Evolutionary conservation across 2,797 vertebrate species (phyloP).

Genomic region (Phaenicophaeus curvirostris): DNA sequence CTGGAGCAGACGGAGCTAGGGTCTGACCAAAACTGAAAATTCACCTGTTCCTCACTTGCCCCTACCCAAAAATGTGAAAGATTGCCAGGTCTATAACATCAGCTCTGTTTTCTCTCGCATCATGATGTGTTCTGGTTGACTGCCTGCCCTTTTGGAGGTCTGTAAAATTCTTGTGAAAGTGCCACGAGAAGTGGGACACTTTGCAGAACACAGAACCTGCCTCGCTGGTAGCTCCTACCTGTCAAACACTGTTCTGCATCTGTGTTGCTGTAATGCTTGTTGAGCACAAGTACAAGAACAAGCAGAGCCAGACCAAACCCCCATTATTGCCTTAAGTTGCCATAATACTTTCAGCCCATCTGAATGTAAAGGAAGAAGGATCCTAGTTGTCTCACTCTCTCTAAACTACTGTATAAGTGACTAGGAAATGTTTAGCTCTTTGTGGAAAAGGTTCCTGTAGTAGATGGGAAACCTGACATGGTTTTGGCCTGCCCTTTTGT

Average conservation of each 20-base stretch:
- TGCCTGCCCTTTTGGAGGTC: background rate
- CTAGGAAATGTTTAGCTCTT: background rate
- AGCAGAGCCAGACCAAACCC: background rate
- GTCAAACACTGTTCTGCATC: rapidly evolving
- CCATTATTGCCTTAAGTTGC: background rate
- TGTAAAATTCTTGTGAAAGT: background rate
- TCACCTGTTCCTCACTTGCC: background rate
- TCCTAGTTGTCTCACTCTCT: background rate
- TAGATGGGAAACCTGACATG: background rate
- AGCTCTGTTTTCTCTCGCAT: background rate
- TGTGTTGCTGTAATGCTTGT: background rate
- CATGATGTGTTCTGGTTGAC: background rate
- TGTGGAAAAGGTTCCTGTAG: background rate
- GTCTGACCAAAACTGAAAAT: background rate
- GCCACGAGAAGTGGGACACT: background rate
- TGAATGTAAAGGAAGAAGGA: background rate
- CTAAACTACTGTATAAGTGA: background rate
- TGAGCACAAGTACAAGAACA: background rate
- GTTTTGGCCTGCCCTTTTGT: background rate
- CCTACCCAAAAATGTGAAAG: background rate
- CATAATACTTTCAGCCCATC: background rate
- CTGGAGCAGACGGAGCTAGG: background rate
- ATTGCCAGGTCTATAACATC: background rate
- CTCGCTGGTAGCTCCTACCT: background rate
- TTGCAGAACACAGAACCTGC: background rate